Base-by-base conservation (phyloP, 1,140 invertebrate species). In the Tetramorium parvispinum region DNA sequence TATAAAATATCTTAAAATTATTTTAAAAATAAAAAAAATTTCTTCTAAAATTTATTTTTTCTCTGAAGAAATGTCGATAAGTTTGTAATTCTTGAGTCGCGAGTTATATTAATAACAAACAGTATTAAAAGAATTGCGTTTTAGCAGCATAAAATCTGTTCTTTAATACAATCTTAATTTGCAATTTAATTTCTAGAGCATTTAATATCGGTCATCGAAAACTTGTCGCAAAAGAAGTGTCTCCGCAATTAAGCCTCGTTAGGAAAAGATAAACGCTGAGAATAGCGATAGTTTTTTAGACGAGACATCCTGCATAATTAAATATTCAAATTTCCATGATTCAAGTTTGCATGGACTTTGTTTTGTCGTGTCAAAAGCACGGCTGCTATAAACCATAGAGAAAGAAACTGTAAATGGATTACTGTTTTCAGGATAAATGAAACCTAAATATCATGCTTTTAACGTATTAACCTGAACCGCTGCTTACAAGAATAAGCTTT, bases 321-420 rank as follows among this genome's bases (percentile, higher is more conserved):
- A 71, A 71, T 73, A 71, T 82, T 82, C 21, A 82, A 46, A 73
- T 21, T 11, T 4, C 7, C 68, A 46, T 24, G 18, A 46, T 24
- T 76, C 37, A 8, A 77, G 16, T 2, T 24, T 32, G 27, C 24
- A 1, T 7, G 16, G 3, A 63, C 18, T 63, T 32, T 43, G 8
- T 43, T 61, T 59, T 43, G 6, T 27, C 16, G 6, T 46, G 11
- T 46, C 24, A 78, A 27, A 78, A 78, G 8, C 24, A 61, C 32
- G 3, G 21, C 4, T 37, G 8, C 13, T 16, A 0, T 27, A n/a
- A n/a, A 0, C 18, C 10, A 21, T 10, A 37, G 8, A 53, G 7
- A 18, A 21, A 24, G 32, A n/a, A n/a, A 4, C 32, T 4, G 32
- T 4, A n/a, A 21, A 73, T 46, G 51, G 21, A 21, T 78, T 2